Conservation (phyloP, 2,888 invertebrate genomes). For the Brachyptera risi region DNA sequence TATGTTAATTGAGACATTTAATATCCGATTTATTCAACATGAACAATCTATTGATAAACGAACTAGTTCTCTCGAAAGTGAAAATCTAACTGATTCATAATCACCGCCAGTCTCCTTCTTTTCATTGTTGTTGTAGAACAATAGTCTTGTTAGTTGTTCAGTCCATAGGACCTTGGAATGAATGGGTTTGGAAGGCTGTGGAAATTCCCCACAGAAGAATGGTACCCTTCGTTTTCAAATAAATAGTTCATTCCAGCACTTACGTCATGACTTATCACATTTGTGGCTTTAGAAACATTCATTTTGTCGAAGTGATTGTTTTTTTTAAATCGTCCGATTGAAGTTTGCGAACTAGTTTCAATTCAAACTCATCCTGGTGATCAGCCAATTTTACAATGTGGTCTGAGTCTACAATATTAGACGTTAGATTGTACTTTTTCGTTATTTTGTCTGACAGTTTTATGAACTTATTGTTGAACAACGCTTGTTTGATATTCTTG, state of each 20-base stretch:
- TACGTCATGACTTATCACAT: constrained; percentile 32
- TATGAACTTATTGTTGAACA: constrained; percentile 34
- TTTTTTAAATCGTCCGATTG: constrained; percentile 33
- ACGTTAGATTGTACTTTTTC: constrained; percentile 31
- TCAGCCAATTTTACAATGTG: constrained; percentile 29
- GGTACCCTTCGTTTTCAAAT: too few relatives aligned
- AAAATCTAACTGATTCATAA: too few relatives aligned
- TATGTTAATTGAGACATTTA: too few relatives aligned
- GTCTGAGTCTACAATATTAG: constrained; percentile 27
- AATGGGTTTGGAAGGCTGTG: too few relatives aligned
- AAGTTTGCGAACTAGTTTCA: constrained; percentile 3
- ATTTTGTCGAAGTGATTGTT: constrained; percentile 35
- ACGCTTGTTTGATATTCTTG: constrained; percentile 34
- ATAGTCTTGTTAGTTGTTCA: too few relatives aligned
- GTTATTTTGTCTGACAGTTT: constrained; percentile 26
- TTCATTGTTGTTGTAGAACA: too few relatives aligned
- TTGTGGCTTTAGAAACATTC: constrained; percentile 34
- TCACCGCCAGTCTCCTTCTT: too few relatives aligned
- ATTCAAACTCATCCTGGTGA: not conserved
- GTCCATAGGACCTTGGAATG: too few relatives aligned
- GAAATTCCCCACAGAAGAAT: too few relatives aligned
- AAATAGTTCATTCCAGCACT: constrained; percentile 31
- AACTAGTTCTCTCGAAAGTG: too few relatives aligned
- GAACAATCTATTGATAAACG: too few relatives aligned
- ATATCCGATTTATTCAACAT: too few relatives aligned